Evolutionary conservation across 2,113 vertebrate genomes (phyloP).

Genomic region (Eurypyga helias): DNA sequence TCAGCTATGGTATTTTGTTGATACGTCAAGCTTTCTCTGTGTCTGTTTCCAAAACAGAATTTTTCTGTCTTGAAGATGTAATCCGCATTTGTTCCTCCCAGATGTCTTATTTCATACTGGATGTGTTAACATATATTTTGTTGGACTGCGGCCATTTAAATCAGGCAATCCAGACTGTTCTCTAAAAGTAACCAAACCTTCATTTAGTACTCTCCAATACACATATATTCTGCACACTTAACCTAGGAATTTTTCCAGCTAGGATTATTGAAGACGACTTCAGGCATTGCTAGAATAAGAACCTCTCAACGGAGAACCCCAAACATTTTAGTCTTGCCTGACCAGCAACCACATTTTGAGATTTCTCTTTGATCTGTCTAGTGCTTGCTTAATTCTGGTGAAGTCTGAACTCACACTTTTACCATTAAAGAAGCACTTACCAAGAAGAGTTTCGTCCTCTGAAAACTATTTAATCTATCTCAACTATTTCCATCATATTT

Average conservation of each 20-base stretch:
- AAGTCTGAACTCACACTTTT: conserved; percentile 8
- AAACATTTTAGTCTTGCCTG: neutral
- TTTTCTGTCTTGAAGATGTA: neutral
- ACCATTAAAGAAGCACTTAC: neutral
- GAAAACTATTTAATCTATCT: conserved; percentile 30
- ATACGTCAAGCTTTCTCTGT: neutral
- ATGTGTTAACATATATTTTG: neutral
- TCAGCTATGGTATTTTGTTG: neutral
- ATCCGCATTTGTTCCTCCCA: conserved; percentile 14
- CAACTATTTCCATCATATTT: conserved; percentile 38
- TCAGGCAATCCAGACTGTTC: neutral
- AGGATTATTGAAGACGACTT: neutral
- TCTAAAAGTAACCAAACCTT: neutral
- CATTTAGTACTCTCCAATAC: neutral
- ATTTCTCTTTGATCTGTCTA: neutral
- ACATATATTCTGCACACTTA: neutral
- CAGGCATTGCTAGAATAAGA: neutral
- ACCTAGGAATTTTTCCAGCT: neutral
- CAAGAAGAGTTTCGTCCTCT: neutral
- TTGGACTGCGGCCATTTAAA: conserved; percentile 8
- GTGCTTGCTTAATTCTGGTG: neutral
- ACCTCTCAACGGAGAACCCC: neutral
- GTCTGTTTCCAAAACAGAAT: neutral
- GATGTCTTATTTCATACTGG: conserved; percentile 25
- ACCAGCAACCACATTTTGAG: neutral